Conservation (phyloP, 2,797 vertebrate species). For the Enteromius mattozi region DNA sequence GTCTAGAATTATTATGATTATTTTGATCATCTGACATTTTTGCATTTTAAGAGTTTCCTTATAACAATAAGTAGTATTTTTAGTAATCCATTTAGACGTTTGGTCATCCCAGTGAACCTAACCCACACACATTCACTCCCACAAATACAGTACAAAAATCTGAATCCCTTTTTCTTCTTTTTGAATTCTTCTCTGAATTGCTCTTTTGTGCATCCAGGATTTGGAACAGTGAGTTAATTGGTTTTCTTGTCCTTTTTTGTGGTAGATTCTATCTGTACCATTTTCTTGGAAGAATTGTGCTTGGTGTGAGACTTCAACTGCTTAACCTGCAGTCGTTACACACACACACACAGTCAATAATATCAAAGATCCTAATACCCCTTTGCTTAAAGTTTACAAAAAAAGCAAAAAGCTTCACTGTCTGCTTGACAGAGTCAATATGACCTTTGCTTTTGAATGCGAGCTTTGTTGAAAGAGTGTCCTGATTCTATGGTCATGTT, state of each 20-base stretch:
- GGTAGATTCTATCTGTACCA: background rate
- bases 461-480: background rate
- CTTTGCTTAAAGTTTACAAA: background rate
- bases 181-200: background rate
- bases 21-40: background rate
- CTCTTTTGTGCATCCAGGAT: slow-evolving; percentile 10
- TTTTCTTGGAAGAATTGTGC: background rate
- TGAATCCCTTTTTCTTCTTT: background rate
- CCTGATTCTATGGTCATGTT: background rate
- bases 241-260: background rate
- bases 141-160: background rate
- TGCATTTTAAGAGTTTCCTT: background rate
- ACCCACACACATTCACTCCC: background rate
- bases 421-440: background rate
- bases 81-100: background rate
- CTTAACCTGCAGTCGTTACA: background rate
- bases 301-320: background rate
- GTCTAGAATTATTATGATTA: no score
- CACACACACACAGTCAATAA: background rate
- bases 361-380: background rate
- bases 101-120: background rate
- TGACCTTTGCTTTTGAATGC: slow-evolving; percentile 5
- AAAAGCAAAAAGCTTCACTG: background rate
- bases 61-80: background rate
- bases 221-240: background rate